Evolutionary conservation across 53 echinoderm and acorn worm species (phyloP), one percentile per base, ranked within the genome.

Genomic region (Stichopus horrens): DNA sequence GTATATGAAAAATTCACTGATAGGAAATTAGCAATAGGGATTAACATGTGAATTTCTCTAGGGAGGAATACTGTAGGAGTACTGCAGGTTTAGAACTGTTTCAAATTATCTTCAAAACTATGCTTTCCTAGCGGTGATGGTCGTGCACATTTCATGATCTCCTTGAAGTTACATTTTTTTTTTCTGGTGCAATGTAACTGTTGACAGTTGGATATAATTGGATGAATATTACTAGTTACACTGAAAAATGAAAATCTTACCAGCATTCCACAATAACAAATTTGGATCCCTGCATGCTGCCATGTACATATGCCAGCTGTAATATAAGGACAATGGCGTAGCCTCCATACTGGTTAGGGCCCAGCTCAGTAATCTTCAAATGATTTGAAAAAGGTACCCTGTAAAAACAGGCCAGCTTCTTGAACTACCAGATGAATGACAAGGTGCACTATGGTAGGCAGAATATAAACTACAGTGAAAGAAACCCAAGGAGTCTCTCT

Each of bases 301-400:
- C 18, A 97, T 75, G 67, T 97, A 97, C 10, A 97, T 90, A 23
- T 97, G 98, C 98, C 98, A 97, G 52, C 95, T 95, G 86, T 97
- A 97, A 77, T 94, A 97, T 86, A 97, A 91, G 55, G 98, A 94
- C 92, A 97, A 88, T 1, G 98, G 89, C 23, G 90, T 88, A 5
- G 94, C 86, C 88, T 95, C 98, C 98, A 97, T 97, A 20, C 71
- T 91, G 63, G 57, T 37, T 71, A 71, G 71, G 71, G 71, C 14
- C 23, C 77, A 54, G 21, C 4, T 54, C 52, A 52, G 11, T 23
- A 8, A 22, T 74, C 23, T 76, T 76, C 54, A 23, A 71, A 18
- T 16, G 19, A 71, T n/a, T 16, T 13, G 14, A n/a, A n/a, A 13
- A 71, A 71, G 37, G 71, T 71, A 71, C 19, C 19, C 71, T 71